These are phyloP conservation scores for Tetragonula clypearis DNA, from an alignment of 1,140 invertebrate species.

Conservation along the genomic window DNA sequence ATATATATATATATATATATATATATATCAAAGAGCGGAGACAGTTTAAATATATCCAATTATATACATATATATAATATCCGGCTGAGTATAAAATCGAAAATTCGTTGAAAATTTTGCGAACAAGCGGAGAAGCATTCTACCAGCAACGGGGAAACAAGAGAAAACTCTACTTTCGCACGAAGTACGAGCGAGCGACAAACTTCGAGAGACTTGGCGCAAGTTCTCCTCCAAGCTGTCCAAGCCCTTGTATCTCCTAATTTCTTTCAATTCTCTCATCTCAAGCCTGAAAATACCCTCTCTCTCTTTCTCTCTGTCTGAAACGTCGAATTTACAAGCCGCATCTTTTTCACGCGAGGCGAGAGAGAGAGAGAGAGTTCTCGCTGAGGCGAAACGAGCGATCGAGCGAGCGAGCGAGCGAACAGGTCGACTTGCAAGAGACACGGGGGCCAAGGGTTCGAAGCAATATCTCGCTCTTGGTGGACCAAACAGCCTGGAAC, in stretches of 20 bases:
- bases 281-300: not conserved
- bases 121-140: not conserved
- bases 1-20: too few species aligned
- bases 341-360: not conserved
- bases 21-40: too few species aligned
- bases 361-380: too few species aligned
- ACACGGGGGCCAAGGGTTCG: slow-evolving; percentile 30
- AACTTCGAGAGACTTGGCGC: not conserved
- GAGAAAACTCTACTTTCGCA: not conserved
- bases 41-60: too few species aligned
- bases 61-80: too few species aligned
- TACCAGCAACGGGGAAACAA: not conserved
- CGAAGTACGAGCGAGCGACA: not conserved
- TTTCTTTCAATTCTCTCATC: not conserved
- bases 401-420: too few species aligned
- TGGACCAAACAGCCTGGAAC: slow-evolving; percentile 61
- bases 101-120: too few species aligned
- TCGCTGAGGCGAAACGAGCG: not conserved
- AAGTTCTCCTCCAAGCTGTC: not conserved
- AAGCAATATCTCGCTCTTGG: slow-evolving; percentile 58
- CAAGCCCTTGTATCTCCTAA: not conserved
- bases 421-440: not conserved
- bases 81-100: too few species aligned
- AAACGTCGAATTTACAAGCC: too few species aligned
- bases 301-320: too few species aligned